These are phyloP conservation scores for Phaetusa simplex DNA, from an alignment of 2,113 vertebrate species.

Conservation along the genomic window DNA sequence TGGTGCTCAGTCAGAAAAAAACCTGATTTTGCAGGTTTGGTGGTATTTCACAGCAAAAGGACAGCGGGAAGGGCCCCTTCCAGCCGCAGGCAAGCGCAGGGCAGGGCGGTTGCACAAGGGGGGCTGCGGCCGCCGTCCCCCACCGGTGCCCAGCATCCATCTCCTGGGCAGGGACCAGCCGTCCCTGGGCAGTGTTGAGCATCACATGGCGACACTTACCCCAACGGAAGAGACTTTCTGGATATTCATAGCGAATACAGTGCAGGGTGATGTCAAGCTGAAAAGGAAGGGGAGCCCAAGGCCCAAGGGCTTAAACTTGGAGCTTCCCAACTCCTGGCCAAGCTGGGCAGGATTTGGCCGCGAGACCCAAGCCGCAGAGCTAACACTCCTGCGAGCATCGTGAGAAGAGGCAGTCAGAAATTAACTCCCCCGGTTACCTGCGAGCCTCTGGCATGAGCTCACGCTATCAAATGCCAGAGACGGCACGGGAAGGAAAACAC, in stretches of 20 bases:
- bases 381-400: not conserved
- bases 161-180: not conserved
- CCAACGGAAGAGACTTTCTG: not conserved
- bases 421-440: not conserved
- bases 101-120: not conserved
- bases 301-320: not conserved
- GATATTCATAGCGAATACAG: not conserved
- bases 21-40: not conserved
- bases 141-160: not conserved
- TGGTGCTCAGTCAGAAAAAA: not conserved
- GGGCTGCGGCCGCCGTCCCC: not conserved
- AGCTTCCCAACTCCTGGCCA: not conserved
- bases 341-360: not conserved
- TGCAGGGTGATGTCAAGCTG: accelerated
- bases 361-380: not conserved
- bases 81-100: accelerated
- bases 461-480: not conserved
- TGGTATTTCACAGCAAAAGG: not conserved
- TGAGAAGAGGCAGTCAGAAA: not conserved
- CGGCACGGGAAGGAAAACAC: accelerated
- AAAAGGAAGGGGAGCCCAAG: not conserved
- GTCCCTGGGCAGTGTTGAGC: not conserved
- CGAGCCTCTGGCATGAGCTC: not conserved
- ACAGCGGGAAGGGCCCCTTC: not conserved
- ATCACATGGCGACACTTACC: accelerated